phyloP scores from a whole-genome alignment of 37 sponge, comb jelly and placozoan genomes.

The Axinella damicornis region DNA sequence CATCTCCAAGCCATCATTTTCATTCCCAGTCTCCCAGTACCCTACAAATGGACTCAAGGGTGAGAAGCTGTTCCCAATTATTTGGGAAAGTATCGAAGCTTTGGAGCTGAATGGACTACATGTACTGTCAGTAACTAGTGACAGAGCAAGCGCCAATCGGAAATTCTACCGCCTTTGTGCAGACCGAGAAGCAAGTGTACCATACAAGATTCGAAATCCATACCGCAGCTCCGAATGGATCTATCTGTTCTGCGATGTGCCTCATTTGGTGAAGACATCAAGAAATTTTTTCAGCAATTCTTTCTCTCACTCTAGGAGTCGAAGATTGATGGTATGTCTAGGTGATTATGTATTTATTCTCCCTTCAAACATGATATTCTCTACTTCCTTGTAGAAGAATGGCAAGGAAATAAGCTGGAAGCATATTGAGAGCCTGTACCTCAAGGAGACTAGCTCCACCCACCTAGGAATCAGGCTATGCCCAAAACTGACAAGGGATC shows the following conservation, averaged over 20 bases:
- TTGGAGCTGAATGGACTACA: too few relatives aligned
- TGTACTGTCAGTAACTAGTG: too few relatives aligned
- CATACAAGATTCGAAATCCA: background rate
- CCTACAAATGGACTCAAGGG: too few relatives aligned
- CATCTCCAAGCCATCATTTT: slow-evolving; percentile 1
- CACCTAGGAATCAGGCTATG: background rate
- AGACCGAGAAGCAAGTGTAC: background rate
- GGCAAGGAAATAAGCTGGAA: background rate
- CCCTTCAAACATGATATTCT: background rate
- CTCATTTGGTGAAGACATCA: background rate
- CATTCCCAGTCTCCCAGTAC: too few relatives aligned
- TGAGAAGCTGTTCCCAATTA: too few relatives aligned
- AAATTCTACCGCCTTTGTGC: background rate
- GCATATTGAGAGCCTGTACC: background rate
- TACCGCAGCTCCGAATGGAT: background rate
- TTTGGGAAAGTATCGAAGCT: too few relatives aligned
- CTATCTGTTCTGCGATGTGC: background rate
- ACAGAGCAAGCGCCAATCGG: background rate
- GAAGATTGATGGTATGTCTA: background rate
- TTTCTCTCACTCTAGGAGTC: background rate
- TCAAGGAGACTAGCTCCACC: background rate
- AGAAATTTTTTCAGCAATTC: slow-evolving; percentile 3
- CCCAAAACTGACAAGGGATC: background rate
- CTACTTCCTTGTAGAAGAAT: background rate
- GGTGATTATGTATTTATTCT: background rate